These are phyloP conservation scores for Poecilobothrus nobilitatus DNA, from an alignment of 2,888 invertebrate genomes.

Conservation along the genomic window DNA sequence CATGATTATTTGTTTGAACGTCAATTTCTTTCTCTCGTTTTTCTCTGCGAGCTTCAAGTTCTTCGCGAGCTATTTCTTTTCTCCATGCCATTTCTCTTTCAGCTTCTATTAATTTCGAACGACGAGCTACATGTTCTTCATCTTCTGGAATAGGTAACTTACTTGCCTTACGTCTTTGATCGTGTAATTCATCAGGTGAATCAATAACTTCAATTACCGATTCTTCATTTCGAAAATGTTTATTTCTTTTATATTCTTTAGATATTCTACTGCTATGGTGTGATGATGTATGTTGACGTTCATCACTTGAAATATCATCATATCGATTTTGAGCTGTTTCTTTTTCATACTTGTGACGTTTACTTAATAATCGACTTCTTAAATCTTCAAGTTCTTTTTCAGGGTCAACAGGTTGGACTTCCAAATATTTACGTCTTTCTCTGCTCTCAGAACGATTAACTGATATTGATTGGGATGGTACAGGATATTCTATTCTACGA, in stretches of 20 bases:
- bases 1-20: conserved; percentile 10
- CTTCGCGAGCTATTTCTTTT: conserved; percentile 64
- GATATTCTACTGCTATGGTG: background rate
- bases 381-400: conserved; percentile 65
- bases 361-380: conserved; percentile 61
- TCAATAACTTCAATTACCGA: conserved; percentile 45
- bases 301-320: conserved; percentile 18
- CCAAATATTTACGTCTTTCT: conserved; percentile 22
- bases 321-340: conserved; percentile 27
- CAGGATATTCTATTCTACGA: conserved; percentile 12
- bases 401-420: conserved; percentile 39
- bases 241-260: conserved; percentile 22
- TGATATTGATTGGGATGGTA: background rate
- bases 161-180: conserved; percentile 14
- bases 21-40: conserved; percentile 42
- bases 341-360: conserved; percentile 53
- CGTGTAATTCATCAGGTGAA: conserved; percentile 36
- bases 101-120: conserved; percentile 62
- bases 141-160: conserved; percentile 35
- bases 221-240: conserved; percentile 25
- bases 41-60: conserved; percentile 63
- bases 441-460: conserved; percentile 5
- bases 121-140: conserved; percentile 51
- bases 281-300: background rate
- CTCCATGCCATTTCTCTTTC: conserved; percentile 68